Percentiles rank a stretch among this genome's conserved stretches.
phyloP scores from a whole-genome alignment of 2,113 vertebrate species.

The Syngnathus floridae region DNA sequence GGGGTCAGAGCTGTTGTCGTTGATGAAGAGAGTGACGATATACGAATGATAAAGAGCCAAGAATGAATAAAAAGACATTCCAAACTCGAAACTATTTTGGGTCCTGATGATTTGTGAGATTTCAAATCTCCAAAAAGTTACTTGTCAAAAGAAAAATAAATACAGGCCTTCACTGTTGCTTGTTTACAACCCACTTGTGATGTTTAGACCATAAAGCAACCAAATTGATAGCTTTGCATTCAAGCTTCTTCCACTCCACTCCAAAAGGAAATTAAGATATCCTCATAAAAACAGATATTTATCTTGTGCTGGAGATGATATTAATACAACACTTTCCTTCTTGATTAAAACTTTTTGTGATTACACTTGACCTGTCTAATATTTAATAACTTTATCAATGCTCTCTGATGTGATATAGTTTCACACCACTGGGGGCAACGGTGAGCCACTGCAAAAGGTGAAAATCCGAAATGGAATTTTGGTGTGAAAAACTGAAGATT shows the following conservation, averaged over 20 bases:
- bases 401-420: background rate
- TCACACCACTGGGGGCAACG: background rate
- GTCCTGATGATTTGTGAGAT: background rate
- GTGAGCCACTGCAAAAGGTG: background rate
- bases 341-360: background rate
- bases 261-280: background rate
- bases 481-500: background rate
- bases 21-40: background rate
- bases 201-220: conserved; percentile 4
- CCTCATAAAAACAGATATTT: background rate
- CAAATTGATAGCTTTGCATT: background rate
- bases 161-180: background rate
- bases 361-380: background rate
- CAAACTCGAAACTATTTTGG: background rate
- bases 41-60: background rate
- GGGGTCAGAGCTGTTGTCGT: background rate
- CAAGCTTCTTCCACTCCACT: background rate
- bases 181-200: background rate
- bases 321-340: background rate
- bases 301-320: background rate
- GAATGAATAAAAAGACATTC: background rate
- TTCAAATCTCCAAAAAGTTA: background rate
- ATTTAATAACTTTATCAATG: background rate
- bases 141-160: background rate
- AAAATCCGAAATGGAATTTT: background rate